Evolutionary conservation across 2,888 invertebrate genomes (phyloP), one percentile per base, ranked within the genome.

Genomic region (Drosophila histrio): DNA sequence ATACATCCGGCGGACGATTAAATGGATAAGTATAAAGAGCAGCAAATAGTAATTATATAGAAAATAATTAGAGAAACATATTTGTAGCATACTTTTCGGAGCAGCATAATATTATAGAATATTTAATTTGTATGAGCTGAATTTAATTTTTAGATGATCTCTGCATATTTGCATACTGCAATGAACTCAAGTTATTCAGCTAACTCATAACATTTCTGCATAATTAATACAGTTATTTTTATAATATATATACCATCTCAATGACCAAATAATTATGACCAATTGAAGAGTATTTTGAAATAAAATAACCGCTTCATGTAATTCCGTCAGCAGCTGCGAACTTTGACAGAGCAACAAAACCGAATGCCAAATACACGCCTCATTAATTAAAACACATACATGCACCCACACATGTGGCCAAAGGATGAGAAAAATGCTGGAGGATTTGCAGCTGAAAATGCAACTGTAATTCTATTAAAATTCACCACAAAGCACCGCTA

Each of bases 391-490:
- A 65, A 64, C 52, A 54, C 54, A 68, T 44, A 38, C 26, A 53
- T 13, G 34, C 34, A 43, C 15, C 6, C 15, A 19, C n/a, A 19
- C 3, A 11, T 38, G 28, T 11, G 46, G 30, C 22, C 34, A 41
- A 47, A 26, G 64, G 24, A 49, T 56, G 53, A n/a, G 66, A 28
- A 17, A 49, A 46, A 34, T 57, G 56, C 49, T 44, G 47, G 39
- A 52, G 53, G 46, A 60, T 53, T 57, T 52, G 61, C 61, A 66
- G 53, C 43, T 49, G 75, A 8, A 46, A 73, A 60, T 78, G 65
- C 74, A 77, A 56, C 46, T 74, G 77, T 77, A 88, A 82, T 86
- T 77, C 75, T 79, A 88, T 77, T 83, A 71, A 75, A 86, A 68
- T 79, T 71, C 67, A 26, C 80, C 84, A 69, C 88, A 77, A 83